Evolutionary conservation across 2,888 invertebrate species (phyloP), one percentile per base, ranked within the genome.

Genomic region (Eilema depressum): DNA sequence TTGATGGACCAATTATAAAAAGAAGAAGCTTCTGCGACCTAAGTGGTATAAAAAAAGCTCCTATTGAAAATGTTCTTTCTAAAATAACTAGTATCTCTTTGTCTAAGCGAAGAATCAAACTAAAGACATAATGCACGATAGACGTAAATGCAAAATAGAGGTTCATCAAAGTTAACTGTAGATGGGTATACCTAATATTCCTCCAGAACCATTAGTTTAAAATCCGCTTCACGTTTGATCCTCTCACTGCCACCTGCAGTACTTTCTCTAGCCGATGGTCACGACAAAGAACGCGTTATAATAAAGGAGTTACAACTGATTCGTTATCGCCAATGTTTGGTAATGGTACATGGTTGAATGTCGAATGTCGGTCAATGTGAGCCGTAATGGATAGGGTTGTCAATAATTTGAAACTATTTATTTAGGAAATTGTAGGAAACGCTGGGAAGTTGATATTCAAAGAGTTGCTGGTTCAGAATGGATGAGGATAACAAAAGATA

Each of bases 231-330:
- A 59, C 53, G 33, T 26, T 53, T 25, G 65, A 68, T 68, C 71
- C 56, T 70, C 61, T 71, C 71, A 66, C 66, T 59, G 17, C 23
- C 76, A 79, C 73, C 70, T 73, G 71, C 61, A 60, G 17, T n/a
- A 76, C 79, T 79, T 82, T 76, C 75, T 76, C 76, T 41, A 53
- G 4, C 63, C 69, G 60, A 69, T 71, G 71, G 66, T 57, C 68
- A 76, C 74, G 71, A 76, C 69, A 70, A 74, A 71, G 63, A 72
- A 67, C 59, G 41, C 69, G 71, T 76, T 71, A 68, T 73, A 70
- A 75, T 76, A 72, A 64, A 72, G 67, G 66, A 73, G 62, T 25
- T 37, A 59, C 33, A 57, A 61, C 64, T 64, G 71, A 68, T 74
- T 79, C 57, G 30, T 74, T 68, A 75, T 70, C 69, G 62, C 60